Evolutionary conservation across 2,113 vertebrate species (phyloP).

Genomic region (Talpa occidentalis): DNA sequence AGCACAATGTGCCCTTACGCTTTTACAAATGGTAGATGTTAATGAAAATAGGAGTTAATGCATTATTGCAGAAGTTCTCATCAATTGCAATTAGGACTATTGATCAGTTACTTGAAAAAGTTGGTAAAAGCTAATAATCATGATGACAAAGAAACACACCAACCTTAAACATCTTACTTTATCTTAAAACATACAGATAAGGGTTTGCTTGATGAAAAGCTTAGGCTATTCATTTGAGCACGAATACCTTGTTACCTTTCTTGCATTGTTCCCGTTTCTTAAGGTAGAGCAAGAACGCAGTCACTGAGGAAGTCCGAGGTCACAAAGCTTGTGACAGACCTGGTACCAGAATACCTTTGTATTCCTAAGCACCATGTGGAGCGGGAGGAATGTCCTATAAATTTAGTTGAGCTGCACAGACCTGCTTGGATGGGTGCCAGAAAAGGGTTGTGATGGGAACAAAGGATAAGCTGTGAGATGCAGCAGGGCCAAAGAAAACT

Average conservation of each 20-base stretch:
- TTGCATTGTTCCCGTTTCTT: not conserved
- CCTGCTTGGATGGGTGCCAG: slow-evolving; percentile 51
- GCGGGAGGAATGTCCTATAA: slow-evolving; percentile 15
- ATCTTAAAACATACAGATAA: not conserved
- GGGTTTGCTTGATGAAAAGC: not conserved
- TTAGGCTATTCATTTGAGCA: not conserved
- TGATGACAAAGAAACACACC: not conserved
- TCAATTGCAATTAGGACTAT: not conserved
- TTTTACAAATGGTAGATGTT: not conserved
- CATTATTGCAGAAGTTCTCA: not conserved
- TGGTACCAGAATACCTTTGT: slow-evolving; percentile 8
- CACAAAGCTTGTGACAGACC: slow-evolving; percentile 8
- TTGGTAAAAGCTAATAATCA: not conserved
- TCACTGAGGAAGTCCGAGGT: slow-evolving; percentile 51
- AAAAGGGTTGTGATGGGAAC: not conserved
- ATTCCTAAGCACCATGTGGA: not conserved
- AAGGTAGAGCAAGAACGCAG: not conserved
- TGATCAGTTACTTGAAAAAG: slow-evolving; percentile 14
- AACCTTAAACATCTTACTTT: not conserved
- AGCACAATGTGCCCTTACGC: not conserved
- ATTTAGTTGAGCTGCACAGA: slow-evolving; percentile 59
- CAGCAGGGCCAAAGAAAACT: slow-evolving; percentile 9
- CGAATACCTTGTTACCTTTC: not conserved
- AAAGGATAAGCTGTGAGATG: not conserved
- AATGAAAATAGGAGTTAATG: not conserved